Conservation (phyloP, 1,140 invertebrate genomes). For the Danaus plexippus region DNA sequence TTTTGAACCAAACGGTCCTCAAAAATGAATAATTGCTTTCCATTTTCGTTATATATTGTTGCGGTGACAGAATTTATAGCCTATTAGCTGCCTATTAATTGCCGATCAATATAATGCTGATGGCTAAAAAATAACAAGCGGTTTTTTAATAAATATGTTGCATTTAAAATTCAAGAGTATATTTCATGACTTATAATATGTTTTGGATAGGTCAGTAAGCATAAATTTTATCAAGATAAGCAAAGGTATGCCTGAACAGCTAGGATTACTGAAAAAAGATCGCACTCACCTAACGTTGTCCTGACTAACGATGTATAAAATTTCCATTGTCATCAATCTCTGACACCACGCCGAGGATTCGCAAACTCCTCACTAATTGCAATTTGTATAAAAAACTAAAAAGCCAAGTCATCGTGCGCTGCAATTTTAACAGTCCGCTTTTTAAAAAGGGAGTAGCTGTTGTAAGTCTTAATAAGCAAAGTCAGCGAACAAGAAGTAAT, state of each 20-base stretch:
- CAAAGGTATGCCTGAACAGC: constrained; percentile 36
- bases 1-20: constrained; percentile 27
- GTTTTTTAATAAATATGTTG: constrained; percentile 2
- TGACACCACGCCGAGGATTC: constrained; percentile 66
- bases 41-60: constrained; percentile 49
- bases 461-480: constrained; percentile 34
- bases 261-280: constrained; percentile 65
- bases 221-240: constrained; percentile 4
- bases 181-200: too few species aligned
- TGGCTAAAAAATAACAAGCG: constrained; percentile 7
- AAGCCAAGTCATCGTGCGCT: constrained; percentile 57
- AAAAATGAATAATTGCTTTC: constrained; percentile 43
- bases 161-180: neutral
- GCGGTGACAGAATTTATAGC: constrained; percentile 51
- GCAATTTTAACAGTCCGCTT: constrained; percentile 55
- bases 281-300: constrained; percentile 58
- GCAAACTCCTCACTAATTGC: constrained; percentile 69
- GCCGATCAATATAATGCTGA: constrained; percentile 26
- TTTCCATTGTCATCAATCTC: constrained; percentile 72
- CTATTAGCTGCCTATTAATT: constrained; percentile 46
- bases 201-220: too few species aligned
- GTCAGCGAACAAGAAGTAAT: constrained; percentile 23
- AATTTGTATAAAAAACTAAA: constrained; percentile 69
- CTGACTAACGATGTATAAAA: constrained; percentile 70
- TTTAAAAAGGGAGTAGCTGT: constrained; percentile 36